These are phyloP conservation scores for Listrodromus nycthemerus DNA, from an alignment of 2,888 invertebrate genomes.

Conservation along the genomic window DNA sequence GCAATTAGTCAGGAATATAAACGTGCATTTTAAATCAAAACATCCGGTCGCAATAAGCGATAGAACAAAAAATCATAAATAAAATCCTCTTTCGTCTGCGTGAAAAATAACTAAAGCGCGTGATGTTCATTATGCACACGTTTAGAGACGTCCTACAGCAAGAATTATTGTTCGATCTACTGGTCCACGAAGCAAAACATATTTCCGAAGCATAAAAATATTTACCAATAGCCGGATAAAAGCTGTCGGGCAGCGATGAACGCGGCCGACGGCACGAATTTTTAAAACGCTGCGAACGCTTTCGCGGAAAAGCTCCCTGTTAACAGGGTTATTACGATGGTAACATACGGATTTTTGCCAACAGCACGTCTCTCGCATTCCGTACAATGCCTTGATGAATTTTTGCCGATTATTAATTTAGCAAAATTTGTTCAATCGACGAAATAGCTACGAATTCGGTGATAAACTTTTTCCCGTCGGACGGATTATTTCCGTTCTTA, in stretches of 20 bases:
- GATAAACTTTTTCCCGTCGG: conserved; percentile 12
- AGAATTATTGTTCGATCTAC: conserved; percentile 16
- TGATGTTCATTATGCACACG: neutral
- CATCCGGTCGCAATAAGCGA: neutral
- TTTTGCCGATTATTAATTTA: neutral
- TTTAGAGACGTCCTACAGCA: neutral
- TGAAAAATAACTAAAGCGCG: neutral
- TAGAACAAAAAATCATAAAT: neutral
- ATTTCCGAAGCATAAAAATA: conserved; percentile 30
- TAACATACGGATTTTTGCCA: conserved; percentile 15
- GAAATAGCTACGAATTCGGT: neutral
- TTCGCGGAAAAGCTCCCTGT: neutral
- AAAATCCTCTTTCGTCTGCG: neutral
- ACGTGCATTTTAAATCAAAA: neutral
- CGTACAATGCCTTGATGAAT: neutral
- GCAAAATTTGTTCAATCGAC: neutral
- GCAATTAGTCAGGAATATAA: conserved; percentile 4
- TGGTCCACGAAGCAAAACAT: conserved; percentile 64
- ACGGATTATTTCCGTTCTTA: conserved; percentile 2
- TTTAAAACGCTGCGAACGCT: neutral
- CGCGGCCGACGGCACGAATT: conserved; percentile 65
- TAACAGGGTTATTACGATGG: neutral
- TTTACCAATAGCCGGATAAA: conserved; percentile 1
- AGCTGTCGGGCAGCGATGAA: conserved; percentile 11
- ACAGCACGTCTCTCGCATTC: neutral